These are phyloP conservation scores for Cyclophora punctaria DNA, from an alignment of 2,888 invertebrate genomes.

Conservation along the genomic window DNA sequence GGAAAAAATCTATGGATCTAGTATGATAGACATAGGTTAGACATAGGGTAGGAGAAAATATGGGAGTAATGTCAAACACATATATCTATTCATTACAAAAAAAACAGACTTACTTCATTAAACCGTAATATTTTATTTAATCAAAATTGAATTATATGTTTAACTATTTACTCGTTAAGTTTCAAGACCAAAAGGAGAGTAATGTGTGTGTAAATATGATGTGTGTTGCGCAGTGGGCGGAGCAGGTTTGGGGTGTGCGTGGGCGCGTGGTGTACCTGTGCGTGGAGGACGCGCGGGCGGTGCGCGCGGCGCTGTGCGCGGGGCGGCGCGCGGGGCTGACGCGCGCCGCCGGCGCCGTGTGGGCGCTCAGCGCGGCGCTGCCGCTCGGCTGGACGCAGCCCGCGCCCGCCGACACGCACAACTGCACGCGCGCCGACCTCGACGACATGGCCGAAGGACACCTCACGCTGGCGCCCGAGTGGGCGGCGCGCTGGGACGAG, in stretches of 20 bases:
- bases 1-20: no score
- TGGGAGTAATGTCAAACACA: no score
- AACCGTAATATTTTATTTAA: no score
- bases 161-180: no score
- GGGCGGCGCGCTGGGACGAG: conserved; percentile 35
- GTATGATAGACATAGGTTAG: no score
- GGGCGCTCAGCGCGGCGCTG: conserved; percentile 89
- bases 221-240: conserved; percentile 39
- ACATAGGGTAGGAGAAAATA: no score
- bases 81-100: no score
- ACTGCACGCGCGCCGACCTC: conserved; percentile 44
- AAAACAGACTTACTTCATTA: no score
- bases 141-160: no score
- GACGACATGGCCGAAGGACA: conserved; percentile 34
- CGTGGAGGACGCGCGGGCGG: conserved; percentile 82
- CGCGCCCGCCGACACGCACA: conserved; percentile 77
- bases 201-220: no score
- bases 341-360: conserved; percentile 83
- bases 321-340: conserved; percentile 82
- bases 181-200: no score
- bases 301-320: conserved; percentile 87
- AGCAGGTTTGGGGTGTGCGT: conserved; percentile 38
- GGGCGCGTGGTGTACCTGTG: conserved; percentile 88
- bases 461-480: conserved; percentile 39
- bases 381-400: conserved; percentile 77